phyloP scores from a whole-genome alignment of 2,797 vertebrate genomes.

The Astyanax mexicanus region DNA sequence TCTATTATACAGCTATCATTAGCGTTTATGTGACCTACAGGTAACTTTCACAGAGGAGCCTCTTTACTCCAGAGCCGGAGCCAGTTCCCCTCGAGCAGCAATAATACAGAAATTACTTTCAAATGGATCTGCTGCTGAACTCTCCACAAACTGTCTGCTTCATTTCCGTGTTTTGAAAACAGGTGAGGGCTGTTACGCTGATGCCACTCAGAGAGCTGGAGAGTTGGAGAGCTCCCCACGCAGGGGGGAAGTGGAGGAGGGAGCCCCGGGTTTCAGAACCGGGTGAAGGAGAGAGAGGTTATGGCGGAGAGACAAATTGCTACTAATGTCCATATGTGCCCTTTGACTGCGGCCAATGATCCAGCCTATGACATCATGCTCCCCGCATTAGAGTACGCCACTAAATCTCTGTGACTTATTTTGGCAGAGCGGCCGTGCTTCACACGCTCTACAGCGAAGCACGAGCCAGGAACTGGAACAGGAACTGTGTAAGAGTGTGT shows the following conservation, averaged over 20 bases:
- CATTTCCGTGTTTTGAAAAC: conserved; percentile 44
- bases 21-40: conserved; percentile 46
- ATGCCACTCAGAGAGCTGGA: conserved; percentile 35
- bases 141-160: conserved; percentile 18
- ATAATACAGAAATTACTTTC: conserved; percentile 42
- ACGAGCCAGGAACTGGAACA: conserved; percentile 20
- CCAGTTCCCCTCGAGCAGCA: conserved; percentile 17
- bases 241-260: neutral
- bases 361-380: conserved; percentile 48
- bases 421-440: conserved; percentile 26
- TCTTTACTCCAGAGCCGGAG: neutral
- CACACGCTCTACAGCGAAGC: conserved; percentile 18
- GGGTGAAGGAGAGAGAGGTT: conserved; percentile 9
- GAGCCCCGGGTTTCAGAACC: neutral
- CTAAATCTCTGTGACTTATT: conserved; percentile 44
- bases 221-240: conserved; percentile 24
- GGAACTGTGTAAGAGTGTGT: too few species aligned
- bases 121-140: conserved; percentile 16
- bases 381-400: conserved; percentile 11
- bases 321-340: conserved; percentile 54
- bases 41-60: conserved; percentile 29
- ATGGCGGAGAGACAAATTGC: conserved; percentile 49
- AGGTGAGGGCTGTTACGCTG: conserved; percentile 42
- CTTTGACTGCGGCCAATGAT: conserved; percentile 47
- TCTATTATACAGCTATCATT: conserved; percentile 4